Evolutionary conservation across 2,797 vertebrate genomes (phyloP).

Genomic region (Falco cherrug): DNA sequence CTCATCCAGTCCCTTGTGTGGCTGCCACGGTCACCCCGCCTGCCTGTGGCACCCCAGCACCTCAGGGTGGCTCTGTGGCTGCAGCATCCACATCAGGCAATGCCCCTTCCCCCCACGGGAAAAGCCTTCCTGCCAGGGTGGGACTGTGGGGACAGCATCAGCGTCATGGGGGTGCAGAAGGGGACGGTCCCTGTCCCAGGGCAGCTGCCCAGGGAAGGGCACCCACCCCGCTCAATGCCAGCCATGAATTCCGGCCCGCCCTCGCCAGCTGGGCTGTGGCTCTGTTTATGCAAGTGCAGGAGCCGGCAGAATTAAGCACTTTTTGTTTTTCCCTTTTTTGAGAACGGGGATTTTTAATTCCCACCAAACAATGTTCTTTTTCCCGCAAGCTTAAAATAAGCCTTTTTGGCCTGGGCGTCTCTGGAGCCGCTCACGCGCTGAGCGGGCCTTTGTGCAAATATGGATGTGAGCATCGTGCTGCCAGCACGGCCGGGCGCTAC

Average conservation of each 20-base stretch:
- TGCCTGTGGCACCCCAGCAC: fast-evolving
- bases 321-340: conserved; percentile 79
- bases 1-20: fast-evolving
- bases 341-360: conserved; percentile 74
- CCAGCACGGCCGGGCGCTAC: not conserved
- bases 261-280: not conserved
- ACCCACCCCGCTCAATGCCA: not conserved
- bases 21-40: fast-evolving
- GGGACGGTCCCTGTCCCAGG: not conserved
- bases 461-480: conserved; percentile 67
- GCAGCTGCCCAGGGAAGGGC: not conserved
- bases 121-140: not conserved
- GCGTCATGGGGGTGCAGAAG: not conserved
- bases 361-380: conserved; percentile 77
- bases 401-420: conserved; percentile 67
- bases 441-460: conserved; percentile 80
- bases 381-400: conserved; percentile 81
- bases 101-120: not conserved
- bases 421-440: conserved; percentile 1
- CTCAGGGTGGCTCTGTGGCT: not conserved
- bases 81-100: fast-evolving
- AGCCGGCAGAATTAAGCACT: conserved; percentile 44
- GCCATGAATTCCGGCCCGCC: not conserved
- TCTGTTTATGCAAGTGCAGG: conserved; percentile 22
- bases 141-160: not conserved